Percentiles rank a stretch among this genome's conserved stretches.
phyloP scores from a whole-genome alignment of 2,888 invertebrate genomes.

The Syrphus vitripennis region DNA sequence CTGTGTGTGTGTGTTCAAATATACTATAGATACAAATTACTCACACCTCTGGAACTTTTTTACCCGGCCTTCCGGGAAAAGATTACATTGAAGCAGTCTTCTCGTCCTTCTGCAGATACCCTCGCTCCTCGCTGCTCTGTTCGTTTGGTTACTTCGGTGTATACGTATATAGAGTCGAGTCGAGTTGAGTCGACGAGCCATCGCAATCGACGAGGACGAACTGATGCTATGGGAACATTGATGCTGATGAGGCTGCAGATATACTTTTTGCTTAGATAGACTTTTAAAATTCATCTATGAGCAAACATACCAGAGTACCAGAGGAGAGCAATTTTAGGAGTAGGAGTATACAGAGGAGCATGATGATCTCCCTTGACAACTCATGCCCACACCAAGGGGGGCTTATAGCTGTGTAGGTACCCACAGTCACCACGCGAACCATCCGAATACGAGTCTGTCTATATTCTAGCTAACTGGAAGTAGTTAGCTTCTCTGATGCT shows the following conservation, averaged over 20 bases:
- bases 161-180: not conserved
- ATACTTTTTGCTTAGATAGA: slow-evolving; percentile 67
- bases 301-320: slow-evolving; percentile 23
- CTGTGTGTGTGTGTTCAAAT: slow-evolving; percentile 24
- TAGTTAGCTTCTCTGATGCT: slow-evolving; percentile 54
- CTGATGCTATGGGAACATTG: slow-evolving; percentile 30
- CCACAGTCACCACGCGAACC: slow-evolving; percentile 2
- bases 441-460: not conserved
- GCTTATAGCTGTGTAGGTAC: not conserved
- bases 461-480: slow-evolving; percentile 16
- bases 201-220: too few relatives aligned
- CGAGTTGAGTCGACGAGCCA: not conserved
- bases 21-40: slow-evolving; percentile 56
- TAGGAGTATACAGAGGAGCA: too few relatives aligned
- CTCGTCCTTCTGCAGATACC: not conserved
- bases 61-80: slow-evolving; percentile 50
- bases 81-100: slow-evolving; percentile 65
- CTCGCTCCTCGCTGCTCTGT: not conserved
- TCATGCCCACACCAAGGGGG: not conserved
- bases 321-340: not conserved
- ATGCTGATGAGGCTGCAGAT: slow-evolving; percentile 51
- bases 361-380: slow-evolving; percentile 4
- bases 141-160: not conserved
- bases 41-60: slow-evolving; percentile 13
- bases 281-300: slow-evolving; percentile 65